Percentiles rank a stretch among this genome's conserved stretches.
Conservation (phyloP, 1,140 invertebrate species). For the Caenorhabditis briggsae region DNA sequence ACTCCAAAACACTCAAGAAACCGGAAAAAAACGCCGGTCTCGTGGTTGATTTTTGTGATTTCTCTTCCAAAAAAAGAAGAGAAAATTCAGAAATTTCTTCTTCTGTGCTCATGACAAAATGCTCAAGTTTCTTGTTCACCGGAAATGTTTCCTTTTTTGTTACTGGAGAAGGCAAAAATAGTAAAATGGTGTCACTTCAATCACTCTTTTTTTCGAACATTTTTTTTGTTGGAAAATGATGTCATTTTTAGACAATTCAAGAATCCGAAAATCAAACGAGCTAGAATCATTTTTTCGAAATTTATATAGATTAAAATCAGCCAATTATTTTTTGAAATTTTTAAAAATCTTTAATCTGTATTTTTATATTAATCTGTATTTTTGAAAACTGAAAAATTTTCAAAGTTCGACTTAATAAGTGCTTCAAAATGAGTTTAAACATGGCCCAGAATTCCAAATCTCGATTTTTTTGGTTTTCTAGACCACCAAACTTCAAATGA, state of each 20-base stretch:
- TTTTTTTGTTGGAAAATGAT: neutral
- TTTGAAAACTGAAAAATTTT: too few relatives aligned
- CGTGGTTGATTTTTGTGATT: neutral
- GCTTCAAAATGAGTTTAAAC: too few relatives aligned
- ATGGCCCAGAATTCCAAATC: too few relatives aligned
- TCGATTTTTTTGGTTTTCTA: too few relatives aligned
- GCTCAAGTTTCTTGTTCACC: slow-evolving; percentile 14
- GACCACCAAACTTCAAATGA: too few relatives aligned
- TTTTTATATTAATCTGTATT: too few relatives aligned
- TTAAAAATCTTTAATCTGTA: too few relatives aligned
- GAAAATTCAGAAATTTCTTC: neutral
- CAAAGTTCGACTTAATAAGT: too few relatives aligned
- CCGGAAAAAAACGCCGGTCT: neutral
- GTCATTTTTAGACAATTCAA: neutral
- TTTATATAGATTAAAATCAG: too few relatives aligned
- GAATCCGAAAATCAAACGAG: too few relatives aligned
- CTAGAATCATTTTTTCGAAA: too few relatives aligned
- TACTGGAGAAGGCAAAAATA: neutral
- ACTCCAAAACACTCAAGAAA: neutral
- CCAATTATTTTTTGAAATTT: too few relatives aligned
- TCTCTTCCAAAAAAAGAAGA: neutral
- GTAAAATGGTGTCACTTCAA: neutral
- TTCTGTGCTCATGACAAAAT: neutral
- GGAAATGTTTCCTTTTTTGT: neutral
- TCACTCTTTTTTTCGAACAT: slow-evolving; percentile 6